phyloP scores from a whole-genome alignment of 2,888 invertebrate genomes.

The Nycteola revayana region DNA sequence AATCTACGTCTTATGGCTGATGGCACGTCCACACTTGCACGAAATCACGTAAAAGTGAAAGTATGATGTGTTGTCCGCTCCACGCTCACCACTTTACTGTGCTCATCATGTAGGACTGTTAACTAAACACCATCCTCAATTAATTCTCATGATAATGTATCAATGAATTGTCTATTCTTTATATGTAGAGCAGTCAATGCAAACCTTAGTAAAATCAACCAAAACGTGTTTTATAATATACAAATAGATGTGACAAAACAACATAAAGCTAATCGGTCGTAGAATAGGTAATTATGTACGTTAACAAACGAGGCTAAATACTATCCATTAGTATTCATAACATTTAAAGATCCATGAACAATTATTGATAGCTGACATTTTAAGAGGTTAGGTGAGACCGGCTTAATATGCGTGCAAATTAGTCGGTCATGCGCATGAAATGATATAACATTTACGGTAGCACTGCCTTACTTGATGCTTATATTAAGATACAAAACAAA shows the following conservation, averaged over 20 bases:
- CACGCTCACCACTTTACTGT: slow-evolving; percentile 32
- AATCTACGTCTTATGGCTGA: slow-evolving; percentile 37
- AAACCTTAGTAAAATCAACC: background rate
- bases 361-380: slow-evolving; percentile 8
- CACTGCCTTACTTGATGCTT: background rate
- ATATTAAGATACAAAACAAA: slow-evolving; percentile 14
- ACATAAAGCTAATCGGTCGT: slow-evolving; percentile 32
- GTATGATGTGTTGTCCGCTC: slow-evolving; percentile 66
- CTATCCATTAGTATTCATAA: slow-evolving; percentile 31
- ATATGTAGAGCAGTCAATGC: background rate
- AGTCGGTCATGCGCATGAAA: slow-evolving; percentile 4
- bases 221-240: background rate
- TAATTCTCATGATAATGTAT: no score
- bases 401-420: slow-evolving; percentile 4
- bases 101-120: slow-evolving; percentile 26
- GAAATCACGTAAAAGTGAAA: slow-evolving; percentile 77
- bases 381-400: slow-evolving; percentile 4
- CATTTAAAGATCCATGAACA: slow-evolving; percentile 15
- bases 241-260: slow-evolving; percentile 9
- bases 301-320: slow-evolving; percentile 40
- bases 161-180: no score
- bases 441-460: background rate
- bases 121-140: slow-evolving; percentile 8
- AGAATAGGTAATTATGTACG: slow-evolving; percentile 30
- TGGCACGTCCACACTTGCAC: slow-evolving; percentile 53